Conservation (phyloP, 2,888 invertebrate genomes). For the Pherbina coryleti region DNA sequence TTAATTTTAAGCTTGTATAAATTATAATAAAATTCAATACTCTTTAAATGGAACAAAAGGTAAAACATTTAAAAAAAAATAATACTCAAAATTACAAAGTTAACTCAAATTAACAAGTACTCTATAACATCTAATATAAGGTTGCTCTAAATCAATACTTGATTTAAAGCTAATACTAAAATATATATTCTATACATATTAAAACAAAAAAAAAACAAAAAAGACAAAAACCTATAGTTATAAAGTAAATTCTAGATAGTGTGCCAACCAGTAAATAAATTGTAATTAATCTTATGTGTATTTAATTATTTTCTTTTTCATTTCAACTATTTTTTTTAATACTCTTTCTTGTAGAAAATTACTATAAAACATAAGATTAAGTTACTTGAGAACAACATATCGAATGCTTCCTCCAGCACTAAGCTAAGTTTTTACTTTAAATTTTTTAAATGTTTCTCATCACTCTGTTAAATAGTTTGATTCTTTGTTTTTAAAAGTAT, state of each 20-base stretch:
- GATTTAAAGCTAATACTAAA: slow-evolving; percentile 40
- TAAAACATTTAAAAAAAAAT: slow-evolving; percentile 22
- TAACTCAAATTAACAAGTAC: slow-evolving; percentile 49
- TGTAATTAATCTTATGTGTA: slow-evolving; percentile 39
- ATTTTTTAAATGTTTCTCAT: slow-evolving; percentile 7
- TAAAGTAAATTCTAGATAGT: slow-evolving; percentile 66
- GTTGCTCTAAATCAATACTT: slow-evolving; percentile 20
- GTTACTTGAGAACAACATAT: slow-evolving; percentile 61
- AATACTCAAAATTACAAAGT: slow-evolving; percentile 33
- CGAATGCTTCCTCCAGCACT: slow-evolving; percentile 62
- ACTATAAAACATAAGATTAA: slow-evolving; percentile 24
- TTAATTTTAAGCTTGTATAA: slow-evolving; percentile 67
- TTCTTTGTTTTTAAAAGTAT: slow-evolving; percentile 35
- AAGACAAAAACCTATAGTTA: slow-evolving; percentile 33
- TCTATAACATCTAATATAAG: slow-evolving; percentile 42
- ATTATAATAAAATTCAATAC: slow-evolving; percentile 43
- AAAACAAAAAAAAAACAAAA: slow-evolving; percentile 42
- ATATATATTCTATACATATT: slow-evolving; percentile 36
- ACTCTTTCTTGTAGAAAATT: slow-evolving; percentile 14
- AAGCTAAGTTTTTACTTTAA: slow-evolving; percentile 21
- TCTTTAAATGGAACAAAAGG: background rate
- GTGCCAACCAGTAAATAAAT: slow-evolving; percentile 62
- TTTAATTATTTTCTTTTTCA: slow-evolving; percentile 5
- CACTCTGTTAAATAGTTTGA: slow-evolving; percentile 48
- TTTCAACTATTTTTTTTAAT: background rate